phyloP scores from a whole-genome alignment of 1,140 invertebrate genomes.

The Phortica variegata region DNA sequence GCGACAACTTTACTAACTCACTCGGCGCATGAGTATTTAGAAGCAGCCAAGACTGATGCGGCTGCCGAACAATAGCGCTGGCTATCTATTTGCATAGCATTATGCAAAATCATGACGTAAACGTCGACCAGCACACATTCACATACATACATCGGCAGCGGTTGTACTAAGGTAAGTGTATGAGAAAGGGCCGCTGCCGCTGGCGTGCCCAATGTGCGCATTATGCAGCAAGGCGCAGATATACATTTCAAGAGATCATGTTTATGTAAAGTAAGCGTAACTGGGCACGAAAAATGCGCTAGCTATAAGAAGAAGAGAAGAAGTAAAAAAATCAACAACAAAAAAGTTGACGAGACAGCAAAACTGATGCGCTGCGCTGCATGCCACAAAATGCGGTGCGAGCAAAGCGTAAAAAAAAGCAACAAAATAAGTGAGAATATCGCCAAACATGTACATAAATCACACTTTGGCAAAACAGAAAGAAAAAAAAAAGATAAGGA shows the following conservation, averaged over 20 bases:
- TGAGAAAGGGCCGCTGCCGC: too few relatives aligned
- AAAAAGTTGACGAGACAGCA: constrained; percentile 6
- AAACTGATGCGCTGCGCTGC: constrained; percentile 15
- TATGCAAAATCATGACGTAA: constrained; percentile 53
- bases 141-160: too few relatives aligned
- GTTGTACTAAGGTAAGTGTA: too few relatives aligned
- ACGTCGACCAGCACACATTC: too few relatives aligned
- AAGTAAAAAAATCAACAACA: constrained; percentile 8
- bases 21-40: too few relatives aligned
- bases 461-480: constrained; percentile 43
- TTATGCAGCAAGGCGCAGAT: too few relatives aligned
- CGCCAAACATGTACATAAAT: constrained; percentile 37
- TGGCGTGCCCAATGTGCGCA: too few relatives aligned
- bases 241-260: too few relatives aligned
- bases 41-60: constrained; percentile 45
- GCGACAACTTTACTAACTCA: too few relatives aligned
- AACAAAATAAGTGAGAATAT: constrained; percentile 1
- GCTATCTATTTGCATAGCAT: constrained; percentile 51
- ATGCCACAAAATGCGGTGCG: not conserved
- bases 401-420: not conserved
- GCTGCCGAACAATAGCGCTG: constrained; percentile 35
- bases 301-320: constrained; percentile 6
- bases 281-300: too few relatives aligned
- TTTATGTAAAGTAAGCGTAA: too few relatives aligned
- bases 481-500: too few relatives aligned